Evolutionary conservation across 92 coral and sea anemone species (phyloP), one percentile per base, ranked within the genome.

Genomic region (Porites lobata): DNA sequence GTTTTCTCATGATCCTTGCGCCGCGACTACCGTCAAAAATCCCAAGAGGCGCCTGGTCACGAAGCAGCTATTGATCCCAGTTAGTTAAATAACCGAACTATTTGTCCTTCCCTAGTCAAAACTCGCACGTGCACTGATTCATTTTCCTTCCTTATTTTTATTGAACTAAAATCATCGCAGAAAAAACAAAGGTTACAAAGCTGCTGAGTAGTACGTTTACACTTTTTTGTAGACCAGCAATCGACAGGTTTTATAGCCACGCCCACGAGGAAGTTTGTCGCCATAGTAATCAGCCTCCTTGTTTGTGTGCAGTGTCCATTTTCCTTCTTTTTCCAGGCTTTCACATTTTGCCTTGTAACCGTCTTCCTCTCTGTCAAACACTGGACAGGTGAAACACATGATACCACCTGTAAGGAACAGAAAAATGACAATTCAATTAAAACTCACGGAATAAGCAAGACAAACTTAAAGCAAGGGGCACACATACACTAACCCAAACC

Each of bases 331-430:
- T 21, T 51, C 77, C 61, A 73, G 59, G 21, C 77, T 73, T 10
- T 13, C 59, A 51, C 56, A 73, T 50, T 73, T 73, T 1, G 50
- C 17, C 59, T 73, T 73, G 77, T 50, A 51, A 14, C 61, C 32
- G 77, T 73, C 20, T 10, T 50, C 62, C 14, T 73, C 61, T 1
- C 1, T n/a, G 21, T 73, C 77, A 29, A 50, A 73, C 50, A 4
- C 77, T 19, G 61, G 61, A 51, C 77, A 50, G 26, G 11, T 73
- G 77, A 73, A 73, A 18, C 77, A 73, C 19, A 73, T 73, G 52
- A 73, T 51, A 43, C 59, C 77, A 73, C 77, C 61, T 73, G 61
- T 50, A 73, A 51, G 10, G 7, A 32, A 71, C 9, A 38, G 9
- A n/a, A 14, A 4, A 6, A 62, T 3, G 66, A 62, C 11, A 71